phyloP scores from a whole-genome alignment of 2,113 vertebrate species.

The Tragelaphus strepsiceros region DNA sequence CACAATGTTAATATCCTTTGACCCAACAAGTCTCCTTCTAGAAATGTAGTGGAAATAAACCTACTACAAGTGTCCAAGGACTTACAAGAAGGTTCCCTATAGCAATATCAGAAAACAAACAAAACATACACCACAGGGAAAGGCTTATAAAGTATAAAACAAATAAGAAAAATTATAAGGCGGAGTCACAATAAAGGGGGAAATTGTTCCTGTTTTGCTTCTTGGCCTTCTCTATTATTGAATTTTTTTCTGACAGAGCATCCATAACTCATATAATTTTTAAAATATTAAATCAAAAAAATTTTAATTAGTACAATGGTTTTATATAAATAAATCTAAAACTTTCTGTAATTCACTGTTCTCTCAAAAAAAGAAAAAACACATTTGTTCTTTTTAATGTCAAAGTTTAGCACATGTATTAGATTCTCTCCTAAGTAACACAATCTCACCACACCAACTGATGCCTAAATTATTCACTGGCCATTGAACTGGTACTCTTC shows the following conservation, averaged over 20 bases:
- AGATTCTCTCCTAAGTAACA: conserved; percentile 62
- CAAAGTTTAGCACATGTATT: conserved; percentile 37
- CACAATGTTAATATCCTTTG: background rate
- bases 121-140: background rate
- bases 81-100: background rate
- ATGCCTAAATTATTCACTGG: conserved; percentile 77
- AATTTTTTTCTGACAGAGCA: conserved; percentile 3
- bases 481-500: conserved; percentile 57
- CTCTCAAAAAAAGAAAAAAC: conserved; percentile 18
- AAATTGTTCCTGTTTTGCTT: background rate
- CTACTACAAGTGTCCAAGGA: background rate
- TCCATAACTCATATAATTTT: background rate
- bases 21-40: background rate
- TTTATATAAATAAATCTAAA: background rate
- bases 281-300: conserved; percentile 6
- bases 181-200: background rate
- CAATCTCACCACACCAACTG: conserved; percentile 68
- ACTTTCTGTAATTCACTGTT: background rate
- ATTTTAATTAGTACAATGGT: background rate
- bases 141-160: background rate
- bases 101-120: background rate
- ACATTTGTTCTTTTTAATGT: background rate
- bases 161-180: background rate
- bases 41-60: background rate
- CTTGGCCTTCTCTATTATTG: background rate